These are phyloP conservation scores for Halisarca cf. caerulea DNA, from an alignment of 37 sponge, comb jelly and placozoan genomes.

Conservation along the genomic window DNA sequence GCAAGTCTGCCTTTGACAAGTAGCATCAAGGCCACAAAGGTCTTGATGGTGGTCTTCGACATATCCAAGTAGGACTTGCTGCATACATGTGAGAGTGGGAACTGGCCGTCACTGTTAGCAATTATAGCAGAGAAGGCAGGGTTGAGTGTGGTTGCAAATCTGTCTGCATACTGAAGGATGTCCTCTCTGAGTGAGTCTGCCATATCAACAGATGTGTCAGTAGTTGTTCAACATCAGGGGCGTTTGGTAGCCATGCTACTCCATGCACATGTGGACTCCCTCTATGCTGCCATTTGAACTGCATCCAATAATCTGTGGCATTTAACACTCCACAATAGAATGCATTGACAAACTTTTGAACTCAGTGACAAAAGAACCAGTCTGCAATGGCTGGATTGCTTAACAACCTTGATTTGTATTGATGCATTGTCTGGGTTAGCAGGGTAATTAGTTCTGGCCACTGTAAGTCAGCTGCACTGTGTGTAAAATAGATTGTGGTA, in stretches of 20 bases:
- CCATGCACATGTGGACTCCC: slow-evolving; percentile 70
- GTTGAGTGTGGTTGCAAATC: too few relatives aligned
- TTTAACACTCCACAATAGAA: slow-evolving; percentile 49
- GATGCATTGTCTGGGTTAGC: slow-evolving; percentile 17
- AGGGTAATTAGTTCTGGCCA: not conserved
- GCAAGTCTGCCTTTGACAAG: slow-evolving; percentile 55
- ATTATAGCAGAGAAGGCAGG: too few relatives aligned
- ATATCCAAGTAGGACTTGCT: slow-evolving; percentile 23
- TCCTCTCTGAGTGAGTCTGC: too few relatives aligned
- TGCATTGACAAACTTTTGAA: slow-evolving; percentile 38
- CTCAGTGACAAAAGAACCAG: slow-evolving; percentile 57
- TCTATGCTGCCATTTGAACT: slow-evolving; percentile 61
- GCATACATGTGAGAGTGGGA: slow-evolving; percentile 10
- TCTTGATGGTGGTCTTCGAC: slow-evolving; percentile 36
- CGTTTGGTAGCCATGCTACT: slow-evolving; percentile 39
- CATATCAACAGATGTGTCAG: too few relatives aligned
- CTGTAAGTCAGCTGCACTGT: not conserved
- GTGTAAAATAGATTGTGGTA: not conserved
- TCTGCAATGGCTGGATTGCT: slow-evolving; percentile 67
- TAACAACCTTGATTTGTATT: not conserved
- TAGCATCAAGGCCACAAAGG: slow-evolving; percentile 54
- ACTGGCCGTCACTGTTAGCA: slow-evolving; percentile 29
- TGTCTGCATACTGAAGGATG: too few relatives aligned
- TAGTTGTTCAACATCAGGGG: slow-evolving; percentile 13
- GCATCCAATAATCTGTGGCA: slow-evolving; percentile 60